phyloP scores from a whole-genome alignment of 64 coral and sea anemone genomes.

The Cladopsammia gracilis region DNA sequence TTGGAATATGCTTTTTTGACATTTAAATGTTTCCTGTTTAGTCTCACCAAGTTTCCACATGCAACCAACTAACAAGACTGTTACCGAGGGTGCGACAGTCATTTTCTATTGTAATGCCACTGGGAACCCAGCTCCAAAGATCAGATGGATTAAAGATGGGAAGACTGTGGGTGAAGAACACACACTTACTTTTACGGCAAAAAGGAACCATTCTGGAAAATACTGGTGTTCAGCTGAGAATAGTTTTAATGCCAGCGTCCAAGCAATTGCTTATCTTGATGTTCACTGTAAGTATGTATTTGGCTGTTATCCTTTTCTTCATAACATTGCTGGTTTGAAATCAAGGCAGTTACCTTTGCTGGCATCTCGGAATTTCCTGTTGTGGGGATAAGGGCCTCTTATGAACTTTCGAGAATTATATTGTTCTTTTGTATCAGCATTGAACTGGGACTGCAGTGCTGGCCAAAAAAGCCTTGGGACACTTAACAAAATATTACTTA shows the following conservation, averaged over 20 bases:
- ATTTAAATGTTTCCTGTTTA: not conserved
- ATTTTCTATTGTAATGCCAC: not conserved
- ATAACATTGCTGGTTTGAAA: too few species aligned
- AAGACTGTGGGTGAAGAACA: not conserved
- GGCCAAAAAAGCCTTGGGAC: too few species aligned
- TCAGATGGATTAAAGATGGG: slow-evolving; percentile 10
- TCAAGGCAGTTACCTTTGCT: too few species aligned
- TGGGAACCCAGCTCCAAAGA: not conserved
- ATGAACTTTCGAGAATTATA: too few species aligned
- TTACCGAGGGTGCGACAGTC: not conserved
- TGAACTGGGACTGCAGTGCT: too few species aligned
- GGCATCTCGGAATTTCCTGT: too few species aligned
- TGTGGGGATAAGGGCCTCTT: too few species aligned
- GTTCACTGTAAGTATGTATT: slow-evolving; percentile 28
- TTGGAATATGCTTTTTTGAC: too few species aligned
- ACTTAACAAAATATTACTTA: too few species aligned
- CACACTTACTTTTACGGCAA: not conserved
- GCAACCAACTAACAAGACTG: not conserved
- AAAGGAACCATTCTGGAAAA: not conserved
- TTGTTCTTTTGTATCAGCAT: too few species aligned
- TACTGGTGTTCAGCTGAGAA: slow-evolving; percentile 12
- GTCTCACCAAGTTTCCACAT: not conserved
- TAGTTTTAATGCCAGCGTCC: not conserved
- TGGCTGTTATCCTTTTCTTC: too few species aligned
- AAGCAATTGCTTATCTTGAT: not conserved